A percentile compares a stretch with the other conserved stretches of the same genome.
Evolutionary conservation across 2,888 invertebrate species (phyloP).

Genomic region (Ochlodes sylvanus): DNA sequence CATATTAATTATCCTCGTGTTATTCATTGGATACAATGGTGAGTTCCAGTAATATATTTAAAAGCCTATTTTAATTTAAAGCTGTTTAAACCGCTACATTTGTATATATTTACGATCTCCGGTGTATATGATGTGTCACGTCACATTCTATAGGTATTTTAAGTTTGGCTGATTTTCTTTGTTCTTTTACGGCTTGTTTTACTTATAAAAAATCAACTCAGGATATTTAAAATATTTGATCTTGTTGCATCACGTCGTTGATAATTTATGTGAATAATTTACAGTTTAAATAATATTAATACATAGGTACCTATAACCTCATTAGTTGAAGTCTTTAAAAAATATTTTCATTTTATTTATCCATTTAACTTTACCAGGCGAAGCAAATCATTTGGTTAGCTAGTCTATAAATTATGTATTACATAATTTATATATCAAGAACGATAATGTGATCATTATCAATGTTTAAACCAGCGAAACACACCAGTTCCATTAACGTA

Average conservation of each 20-base stretch:
- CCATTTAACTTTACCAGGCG: not conserved
- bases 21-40: not conserved
- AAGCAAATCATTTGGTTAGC: not conserved
- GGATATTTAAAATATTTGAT: not conserved
- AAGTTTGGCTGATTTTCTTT: not conserved
- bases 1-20: not conserved
- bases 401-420: not conserved
- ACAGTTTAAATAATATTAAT: no score
- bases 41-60: constrained; percentile 49
- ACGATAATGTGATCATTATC: constrained; percentile 9
- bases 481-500: constrained; percentile 10
- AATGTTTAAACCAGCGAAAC: constrained; percentile 17
- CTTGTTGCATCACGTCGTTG: no score
- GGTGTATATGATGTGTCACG: constrained; percentile 34
- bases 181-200: not conserved
- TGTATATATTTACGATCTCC: constrained; percentile 58
- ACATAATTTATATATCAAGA: not conserved
- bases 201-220: not conserved
- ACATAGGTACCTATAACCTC: no score
- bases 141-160: no score
- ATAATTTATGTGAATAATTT: no score
- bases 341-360: not conserved
- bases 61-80: constrained; percentile 60
- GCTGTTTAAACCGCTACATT: constrained; percentile 55
- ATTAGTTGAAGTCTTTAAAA: no score